phyloP scores from a whole-genome alignment of 2,113 vertebrate species.

The Gymnocephalus cernua region DNA sequence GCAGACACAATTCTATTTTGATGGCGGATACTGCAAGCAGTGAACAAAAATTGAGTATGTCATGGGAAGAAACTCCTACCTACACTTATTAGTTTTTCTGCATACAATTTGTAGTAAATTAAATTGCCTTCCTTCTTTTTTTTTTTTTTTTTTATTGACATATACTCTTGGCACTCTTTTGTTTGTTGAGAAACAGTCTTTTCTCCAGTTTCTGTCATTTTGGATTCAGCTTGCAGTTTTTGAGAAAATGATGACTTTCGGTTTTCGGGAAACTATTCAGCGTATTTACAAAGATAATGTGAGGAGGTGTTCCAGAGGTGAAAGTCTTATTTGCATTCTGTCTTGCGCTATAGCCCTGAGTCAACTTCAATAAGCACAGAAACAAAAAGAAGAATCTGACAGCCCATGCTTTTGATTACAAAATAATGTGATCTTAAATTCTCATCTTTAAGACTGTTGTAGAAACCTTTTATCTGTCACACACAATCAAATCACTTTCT shows the following conservation, averaged over 20 bases:
- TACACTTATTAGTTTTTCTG: constrained; percentile 25
- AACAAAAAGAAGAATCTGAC: constrained; percentile 33
- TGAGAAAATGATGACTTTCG: constrained; percentile 54
- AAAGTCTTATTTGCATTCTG: constrained; percentile 22
- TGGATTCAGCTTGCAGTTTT: constrained; percentile 69
- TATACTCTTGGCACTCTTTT: constrained; percentile 53
- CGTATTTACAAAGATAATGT: constrained; percentile 58
- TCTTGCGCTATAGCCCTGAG: constrained; percentile 23
- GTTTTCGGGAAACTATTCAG: constrained; percentile 46
- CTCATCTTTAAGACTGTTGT: constrained; percentile 24
- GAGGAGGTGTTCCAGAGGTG: constrained; percentile 43
- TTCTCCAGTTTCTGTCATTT: constrained; percentile 60
- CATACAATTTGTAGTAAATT: constrained; percentile 34
- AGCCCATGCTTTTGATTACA: constrained; percentile 33
- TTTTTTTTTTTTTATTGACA: constrained; percentile 1
- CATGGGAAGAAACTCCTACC: constrained; percentile 1
- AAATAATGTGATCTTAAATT: constrained; percentile 60
- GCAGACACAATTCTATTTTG: constrained; percentile 6
- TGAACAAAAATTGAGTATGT: constrained; percentile 10
- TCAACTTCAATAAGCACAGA: constrained; percentile 49
- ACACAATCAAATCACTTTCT: constrained; percentile 23
- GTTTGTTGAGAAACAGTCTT: constrained; percentile 65
- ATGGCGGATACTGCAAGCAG: constrained; percentile 2
- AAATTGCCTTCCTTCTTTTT: constrained; percentile 11
- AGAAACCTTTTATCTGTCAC: constrained; percentile 53